Conservation (phyloP, 2,797 vertebrate genomes). For the Dendrocincla fuliginosa region DNA sequence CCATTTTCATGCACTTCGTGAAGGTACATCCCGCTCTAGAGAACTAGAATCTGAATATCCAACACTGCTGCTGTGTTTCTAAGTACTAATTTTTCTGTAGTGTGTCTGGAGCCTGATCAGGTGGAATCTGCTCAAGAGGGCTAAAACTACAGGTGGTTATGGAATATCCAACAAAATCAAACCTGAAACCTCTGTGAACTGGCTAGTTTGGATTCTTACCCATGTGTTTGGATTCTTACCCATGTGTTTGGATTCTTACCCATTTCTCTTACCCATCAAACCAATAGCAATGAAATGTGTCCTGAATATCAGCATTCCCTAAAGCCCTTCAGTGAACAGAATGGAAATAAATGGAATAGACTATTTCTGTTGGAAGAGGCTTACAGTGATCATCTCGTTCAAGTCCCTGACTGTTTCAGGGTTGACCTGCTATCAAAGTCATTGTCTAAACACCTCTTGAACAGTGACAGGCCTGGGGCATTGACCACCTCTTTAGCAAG, state of each 20-base stretch:
- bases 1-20: not conserved
- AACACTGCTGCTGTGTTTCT: not conserved
- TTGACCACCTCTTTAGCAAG: not conserved
- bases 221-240: not conserved
- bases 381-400: accelerated
- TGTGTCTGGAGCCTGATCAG: not conserved
- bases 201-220: not conserved
- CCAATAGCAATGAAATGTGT: not conserved
- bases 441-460: not conserved
- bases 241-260: not conserved
- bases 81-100: not conserved
- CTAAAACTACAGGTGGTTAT: not conserved
- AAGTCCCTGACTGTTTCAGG: not conserved
- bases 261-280: not conserved
- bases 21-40: not conserved
- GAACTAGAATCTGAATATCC: not conserved
- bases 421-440: not conserved
- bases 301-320: not conserved
- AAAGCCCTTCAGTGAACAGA: not conserved
- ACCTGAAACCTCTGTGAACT: not conserved
- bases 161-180: not conserved
- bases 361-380: not conserved
- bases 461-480: no score
- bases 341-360: not conserved
- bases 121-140: not conserved